A percentile compares a stretch with the other conserved stretches of the same genome.
Conservation (phyloP, 2,888 invertebrate species). For the Ferdinandea cuprea region DNA sequence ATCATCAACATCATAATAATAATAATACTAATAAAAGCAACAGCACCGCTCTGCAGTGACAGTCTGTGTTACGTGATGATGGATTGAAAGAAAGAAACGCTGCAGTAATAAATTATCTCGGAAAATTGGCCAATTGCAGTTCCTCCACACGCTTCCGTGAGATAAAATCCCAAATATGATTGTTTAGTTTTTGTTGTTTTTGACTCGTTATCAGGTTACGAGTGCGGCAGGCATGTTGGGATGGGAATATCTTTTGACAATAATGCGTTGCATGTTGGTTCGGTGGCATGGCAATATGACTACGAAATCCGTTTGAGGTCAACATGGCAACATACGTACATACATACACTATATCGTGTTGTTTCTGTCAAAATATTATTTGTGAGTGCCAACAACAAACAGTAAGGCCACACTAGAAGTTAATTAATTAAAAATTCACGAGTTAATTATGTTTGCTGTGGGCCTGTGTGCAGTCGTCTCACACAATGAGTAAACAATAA, state of each 20-base stretch:
- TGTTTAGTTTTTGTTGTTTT: neutral
- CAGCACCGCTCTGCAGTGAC: neutral
- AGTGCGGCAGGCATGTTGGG: neutral
- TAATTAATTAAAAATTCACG: constrained; percentile 70
- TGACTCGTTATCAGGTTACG: neutral
- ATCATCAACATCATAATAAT: neutral
- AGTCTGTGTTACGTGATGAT: constrained; percentile 17
- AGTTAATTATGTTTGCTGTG: constrained; percentile 59
- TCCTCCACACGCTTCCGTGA: constrained; percentile 35
- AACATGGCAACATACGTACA: too few relatives aligned
- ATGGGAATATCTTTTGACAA: constrained; percentile 11
- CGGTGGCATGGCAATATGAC: neutral
- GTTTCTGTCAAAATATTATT: neutral
- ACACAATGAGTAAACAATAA: constrained; percentile 27
- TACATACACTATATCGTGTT: too few relatives aligned
- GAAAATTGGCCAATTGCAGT: constrained; percentile 45
- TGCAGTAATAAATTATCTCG: constrained; percentile 37
- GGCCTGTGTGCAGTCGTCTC: constrained; percentile 12
- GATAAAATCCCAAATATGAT: neutral
- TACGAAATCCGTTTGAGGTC: constrained; percentile 17
- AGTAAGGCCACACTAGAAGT: constrained; percentile 25
- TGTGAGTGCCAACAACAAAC: constrained; percentile 43
- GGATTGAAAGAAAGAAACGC: neutral
- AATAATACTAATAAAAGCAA: too few relatives aligned
- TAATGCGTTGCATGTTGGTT: neutral